A percentile compares a stretch with the other conserved stretches of the same genome.
Evolutionary conservation across 2,113 vertebrate genomes (phyloP).

Genomic region (Clarias gariepinus): DNA sequence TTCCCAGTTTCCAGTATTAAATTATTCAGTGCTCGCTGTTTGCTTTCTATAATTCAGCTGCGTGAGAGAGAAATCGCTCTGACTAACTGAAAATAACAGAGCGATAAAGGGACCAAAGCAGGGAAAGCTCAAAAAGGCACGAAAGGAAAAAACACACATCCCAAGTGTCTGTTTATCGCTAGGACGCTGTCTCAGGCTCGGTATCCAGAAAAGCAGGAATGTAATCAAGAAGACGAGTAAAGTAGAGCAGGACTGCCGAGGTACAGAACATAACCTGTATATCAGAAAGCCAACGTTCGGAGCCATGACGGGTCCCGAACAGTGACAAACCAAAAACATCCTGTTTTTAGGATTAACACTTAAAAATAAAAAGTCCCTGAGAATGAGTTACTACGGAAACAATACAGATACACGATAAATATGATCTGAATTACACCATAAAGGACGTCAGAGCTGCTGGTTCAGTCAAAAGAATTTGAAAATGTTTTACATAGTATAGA

Average conservation of each 20-base stretch:
- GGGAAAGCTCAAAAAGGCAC: neutral
- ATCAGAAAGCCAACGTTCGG: neutral
- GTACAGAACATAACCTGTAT: neutral
- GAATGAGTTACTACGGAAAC: neutral
- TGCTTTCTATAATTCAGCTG: slow-evolving; percentile 10
- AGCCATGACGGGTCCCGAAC: neutral
- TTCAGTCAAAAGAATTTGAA: neutral
- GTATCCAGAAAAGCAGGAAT: neutral
- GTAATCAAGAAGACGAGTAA: neutral
- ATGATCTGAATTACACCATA: neutral
- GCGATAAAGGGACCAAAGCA: neutral
- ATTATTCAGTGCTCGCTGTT: slow-evolving; percentile 55
- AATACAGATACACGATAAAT: too few relatives aligned
- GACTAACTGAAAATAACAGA: slow-evolving; percentile 2
- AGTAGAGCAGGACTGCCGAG: neutral
- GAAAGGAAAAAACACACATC: neutral
- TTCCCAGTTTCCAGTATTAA: slow-evolving; percentile 57
- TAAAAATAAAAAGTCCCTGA: neutral
- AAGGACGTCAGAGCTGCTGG: neutral
- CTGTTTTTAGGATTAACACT: neutral
- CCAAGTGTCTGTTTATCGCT: neutral
- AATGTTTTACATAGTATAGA: neutral
- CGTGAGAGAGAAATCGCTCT: neutral
- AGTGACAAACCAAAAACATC: neutral
- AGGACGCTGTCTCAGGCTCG: neutral